phyloP scores from a whole-genome alignment of 2,888 invertebrate species.

The Lordiphosa andalusiaca region DNA sequence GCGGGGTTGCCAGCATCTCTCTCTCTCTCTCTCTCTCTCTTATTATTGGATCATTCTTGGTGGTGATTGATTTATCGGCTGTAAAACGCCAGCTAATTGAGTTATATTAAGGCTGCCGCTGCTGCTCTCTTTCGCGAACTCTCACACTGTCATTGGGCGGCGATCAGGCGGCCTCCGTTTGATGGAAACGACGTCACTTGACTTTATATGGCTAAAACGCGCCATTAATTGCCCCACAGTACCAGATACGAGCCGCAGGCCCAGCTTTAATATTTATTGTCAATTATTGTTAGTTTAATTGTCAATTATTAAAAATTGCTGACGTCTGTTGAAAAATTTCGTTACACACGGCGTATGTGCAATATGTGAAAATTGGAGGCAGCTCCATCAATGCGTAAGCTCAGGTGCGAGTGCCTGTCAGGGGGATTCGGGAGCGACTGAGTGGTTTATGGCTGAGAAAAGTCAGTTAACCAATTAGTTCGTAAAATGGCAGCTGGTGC shows the following conservation, averaged over 20 bases:
- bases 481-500: conserved; percentile 12
- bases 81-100: conserved; percentile 52
- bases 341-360: conserved; percentile 60
- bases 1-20: no score
- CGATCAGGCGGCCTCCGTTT: conserved; percentile 39
- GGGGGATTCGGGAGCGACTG: conserved; percentile 11
- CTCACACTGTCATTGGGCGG: conserved; percentile 55
- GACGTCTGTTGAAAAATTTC: conserved; percentile 11
- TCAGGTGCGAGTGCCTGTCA: conserved; percentile 46
- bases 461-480: conserved; percentile 23
- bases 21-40: no score
- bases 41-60: conserved; percentile 1
- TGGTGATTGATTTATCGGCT: conserved; percentile 65
- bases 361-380: conserved; percentile 24
- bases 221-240: conserved; percentile 63
- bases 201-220: conserved; percentile 68
- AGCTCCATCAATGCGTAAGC: conserved; percentile 51
- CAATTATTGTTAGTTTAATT: conserved; percentile 73
- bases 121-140: conserved; percentile 32
- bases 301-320: conserved; percentile 68
- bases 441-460: no score
- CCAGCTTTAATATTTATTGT: conserved; percentile 68
- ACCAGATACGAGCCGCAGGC: conserved; percentile 23
- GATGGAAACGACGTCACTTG: conserved; percentile 31
- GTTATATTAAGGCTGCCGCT: conserved; percentile 49